Percentiles rank a stretch among this genome's conserved stretches.
These are phyloP conservation scores for Scortum barcoo DNA, from an alignment of 2,113 vertebrate species.

Conservation along the genomic window DNA sequence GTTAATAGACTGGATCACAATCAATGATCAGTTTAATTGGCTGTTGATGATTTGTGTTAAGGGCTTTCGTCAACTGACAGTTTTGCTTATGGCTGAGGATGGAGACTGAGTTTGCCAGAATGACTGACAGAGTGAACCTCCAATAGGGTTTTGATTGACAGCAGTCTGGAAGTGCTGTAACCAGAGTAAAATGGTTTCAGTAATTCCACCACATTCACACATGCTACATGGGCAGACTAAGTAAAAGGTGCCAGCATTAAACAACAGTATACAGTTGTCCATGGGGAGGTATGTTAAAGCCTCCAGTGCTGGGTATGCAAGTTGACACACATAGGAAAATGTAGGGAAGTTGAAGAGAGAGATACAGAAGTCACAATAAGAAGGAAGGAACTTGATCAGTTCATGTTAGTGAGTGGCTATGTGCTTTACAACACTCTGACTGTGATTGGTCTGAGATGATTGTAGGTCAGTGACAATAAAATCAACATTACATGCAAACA, in stretches of 20 bases:
- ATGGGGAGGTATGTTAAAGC: not conserved
- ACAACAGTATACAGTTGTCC: not conserved
- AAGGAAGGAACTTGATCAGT: not conserved
- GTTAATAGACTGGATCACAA: too few species aligned
- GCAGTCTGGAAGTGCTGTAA: not conserved
- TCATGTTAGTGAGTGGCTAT: not conserved
- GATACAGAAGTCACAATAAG: not conserved
- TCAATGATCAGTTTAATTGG: too few species aligned
- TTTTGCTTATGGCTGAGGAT: not conserved
- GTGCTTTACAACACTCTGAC: not conserved
- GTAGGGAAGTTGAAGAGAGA: not conserved
- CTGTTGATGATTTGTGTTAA: too few species aligned
- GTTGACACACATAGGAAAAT: not conserved
- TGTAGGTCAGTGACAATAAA: constrained; percentile 13
- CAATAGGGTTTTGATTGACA: constrained; percentile 14
- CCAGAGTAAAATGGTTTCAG: not conserved
- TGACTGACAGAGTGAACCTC: constrained; percentile 7
- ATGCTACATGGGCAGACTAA: not conserved
- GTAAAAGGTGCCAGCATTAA: not conserved
- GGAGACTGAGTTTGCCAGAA: not conserved
- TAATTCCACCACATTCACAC: not conserved
- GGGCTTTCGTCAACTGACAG: not conserved
- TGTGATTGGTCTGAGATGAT: not conserved
- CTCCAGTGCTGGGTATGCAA: not conserved
- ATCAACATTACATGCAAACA: constrained; percentile 36